Conservation (phyloP, 2,888 invertebrate species). For the Periphyllus acericola region DNA sequence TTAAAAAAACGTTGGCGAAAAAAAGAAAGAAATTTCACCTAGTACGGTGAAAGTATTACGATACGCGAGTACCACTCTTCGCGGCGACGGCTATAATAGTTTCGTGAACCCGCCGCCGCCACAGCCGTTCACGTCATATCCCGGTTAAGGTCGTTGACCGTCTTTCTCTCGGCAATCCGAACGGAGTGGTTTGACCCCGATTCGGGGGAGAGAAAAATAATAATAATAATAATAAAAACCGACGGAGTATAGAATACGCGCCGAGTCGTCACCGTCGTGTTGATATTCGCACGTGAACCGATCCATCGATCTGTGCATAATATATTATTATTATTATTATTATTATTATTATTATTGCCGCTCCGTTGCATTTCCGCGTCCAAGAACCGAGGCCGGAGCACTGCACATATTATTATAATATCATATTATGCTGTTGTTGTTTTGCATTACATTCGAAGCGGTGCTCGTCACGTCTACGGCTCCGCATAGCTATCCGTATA, state of each 20-base stretch:
- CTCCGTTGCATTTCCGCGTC: background rate
- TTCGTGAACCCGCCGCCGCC: constrained; percentile 47
- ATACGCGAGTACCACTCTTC: background rate
- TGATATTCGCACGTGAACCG: too few relatives aligned
- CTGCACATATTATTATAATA: too few relatives aligned
- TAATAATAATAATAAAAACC: background rate
- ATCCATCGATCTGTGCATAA: too few relatives aligned
- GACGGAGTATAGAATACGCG: background rate
- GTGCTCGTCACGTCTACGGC: too few relatives aligned
- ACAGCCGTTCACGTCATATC: constrained; percentile 53
- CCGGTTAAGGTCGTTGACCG: constrained; percentile 61
- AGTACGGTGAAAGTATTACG: constrained; percentile 58
- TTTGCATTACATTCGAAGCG: too few relatives aligned
- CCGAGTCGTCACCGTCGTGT: background rate
- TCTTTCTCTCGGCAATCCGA: constrained; percentile 39
- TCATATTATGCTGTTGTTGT: too few relatives aligned
- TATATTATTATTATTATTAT: background rate
- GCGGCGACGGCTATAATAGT: constrained; percentile 35
- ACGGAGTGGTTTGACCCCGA: constrained; percentile 17
- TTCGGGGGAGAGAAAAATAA: constrained; percentile 22
- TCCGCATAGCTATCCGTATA: too few relatives aligned
- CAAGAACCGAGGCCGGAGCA: too few relatives aligned
- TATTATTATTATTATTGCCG: background rate
- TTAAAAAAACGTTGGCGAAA: background rate
- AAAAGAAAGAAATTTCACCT: constrained; percentile 56